Base-by-base conservation (phyloP, 2,797 vertebrate genomes). In the Anguilla pacifica region DNA sequence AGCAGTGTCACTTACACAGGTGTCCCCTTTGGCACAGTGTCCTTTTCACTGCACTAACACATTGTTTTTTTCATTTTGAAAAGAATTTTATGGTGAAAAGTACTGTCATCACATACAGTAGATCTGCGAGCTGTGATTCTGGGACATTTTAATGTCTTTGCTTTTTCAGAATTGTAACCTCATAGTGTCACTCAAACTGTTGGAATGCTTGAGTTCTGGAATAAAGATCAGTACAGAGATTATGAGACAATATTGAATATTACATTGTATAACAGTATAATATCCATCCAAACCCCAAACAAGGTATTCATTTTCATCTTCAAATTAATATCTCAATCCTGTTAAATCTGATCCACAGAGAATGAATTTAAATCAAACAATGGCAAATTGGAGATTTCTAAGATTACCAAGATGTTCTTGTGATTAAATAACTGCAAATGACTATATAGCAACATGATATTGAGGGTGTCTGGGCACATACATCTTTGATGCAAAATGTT, bases 291-390 rank as follows among this genome's bases (percentile, higher is more conserved):
- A 67, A 28, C 25, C 6, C 25, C 6, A 10, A 28, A 67, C 64
- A 28, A n/a, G 64, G 25, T 25, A 57, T 57, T 57, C 13, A 57
- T 57, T 57, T 57, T 57, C 55, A 57, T 57, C 55, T 57, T 57
- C 55, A 67, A 67, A 67, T 67, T 7, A 9, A 67, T 9, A 67
- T 25, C 64, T 67, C 10, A 67, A 67, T n/a, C 64, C 64, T 6
- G 7, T n/a, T 67, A 67, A 67, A 67, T 7, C n/a, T n/a, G n/a
- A 67, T 72, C 28, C 11, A 74, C 28, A 11, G 70, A 74, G 13
- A 74, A 74, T 74, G 70, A 28, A 74, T 74, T 74, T 13, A 31
- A 74, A 74, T 74, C 28, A 19, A 74, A 28, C 70, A 74, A 74
- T 15, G 31, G 1, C 28, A 35, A 74, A 57, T 35, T 31, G 28